phyloP scores from a whole-genome alignment of 2,113 vertebrate genomes.

The Sinocyclocheilus maitianheensis region DNA sequence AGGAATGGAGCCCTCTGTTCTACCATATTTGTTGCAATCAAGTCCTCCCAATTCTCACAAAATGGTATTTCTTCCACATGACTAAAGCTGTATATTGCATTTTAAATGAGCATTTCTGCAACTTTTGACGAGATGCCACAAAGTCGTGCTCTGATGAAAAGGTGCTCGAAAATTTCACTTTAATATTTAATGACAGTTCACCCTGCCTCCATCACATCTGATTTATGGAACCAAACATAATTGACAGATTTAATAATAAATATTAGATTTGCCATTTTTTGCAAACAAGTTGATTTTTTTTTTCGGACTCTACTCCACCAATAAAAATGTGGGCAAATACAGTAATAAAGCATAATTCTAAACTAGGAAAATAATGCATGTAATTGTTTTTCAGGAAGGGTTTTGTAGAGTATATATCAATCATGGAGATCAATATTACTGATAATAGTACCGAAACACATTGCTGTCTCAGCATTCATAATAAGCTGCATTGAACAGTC shows the following conservation, averaged over 20 bases:
- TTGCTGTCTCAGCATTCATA: not conserved
- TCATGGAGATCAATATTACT: not conserved
- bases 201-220: not conserved
- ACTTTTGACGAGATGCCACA: not conserved
- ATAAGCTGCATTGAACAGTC: not conserved
- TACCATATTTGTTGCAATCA: not conserved
- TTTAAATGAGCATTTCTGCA: not conserved
- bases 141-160: not conserved
- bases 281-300: not conserved
- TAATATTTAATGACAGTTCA: constrained; percentile 27
- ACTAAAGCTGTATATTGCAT: not conserved
- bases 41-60: not conserved
- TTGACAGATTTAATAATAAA: not conserved
- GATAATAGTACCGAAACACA: not conserved
- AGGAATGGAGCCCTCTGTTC: not conserved
- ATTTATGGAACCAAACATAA: constrained; percentile 30
- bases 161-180: not conserved
- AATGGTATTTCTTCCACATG: not conserved
- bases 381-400: not conserved
- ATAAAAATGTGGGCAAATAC: not conserved
- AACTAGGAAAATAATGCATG: not conserved
- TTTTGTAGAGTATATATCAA: not conserved
- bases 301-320: not conserved
- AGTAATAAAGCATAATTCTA: not conserved
- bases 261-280: not conserved